Conservation (phyloP, 1,140 invertebrate species). For the Halesus radiatus region DNA sequence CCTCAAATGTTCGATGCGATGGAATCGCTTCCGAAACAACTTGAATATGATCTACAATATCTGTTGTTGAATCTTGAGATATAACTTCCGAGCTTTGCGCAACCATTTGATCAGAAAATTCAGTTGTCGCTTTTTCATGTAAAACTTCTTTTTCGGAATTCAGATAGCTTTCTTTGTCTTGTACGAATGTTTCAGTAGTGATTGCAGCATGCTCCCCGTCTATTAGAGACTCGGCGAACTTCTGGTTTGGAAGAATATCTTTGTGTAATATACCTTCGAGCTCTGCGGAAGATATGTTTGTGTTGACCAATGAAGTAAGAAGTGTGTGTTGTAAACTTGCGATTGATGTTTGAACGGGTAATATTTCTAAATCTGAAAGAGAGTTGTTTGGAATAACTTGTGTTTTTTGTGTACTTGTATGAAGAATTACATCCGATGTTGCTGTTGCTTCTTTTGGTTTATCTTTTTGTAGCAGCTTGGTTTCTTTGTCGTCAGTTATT, state of each 20-base stretch:
- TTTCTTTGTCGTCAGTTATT: constrained; percentile 62
- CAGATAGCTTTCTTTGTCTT: constrained; percentile 55
- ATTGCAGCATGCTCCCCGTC: constrained; percentile 63
- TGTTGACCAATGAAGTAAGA: constrained; percentile 58
- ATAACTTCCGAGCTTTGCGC: constrained; percentile 47
- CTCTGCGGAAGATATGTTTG: constrained; percentile 63
- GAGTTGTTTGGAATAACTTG: constrained; percentile 58
- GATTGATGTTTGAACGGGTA: constrained; percentile 51
- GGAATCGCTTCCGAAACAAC: constrained; percentile 33
- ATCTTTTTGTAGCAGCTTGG: constrained; percentile 60
- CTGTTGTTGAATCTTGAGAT: constrained; percentile 43
- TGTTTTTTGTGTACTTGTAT: constrained; percentile 65
- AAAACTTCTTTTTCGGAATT: neutral
- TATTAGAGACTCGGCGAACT: constrained; percentile 46
- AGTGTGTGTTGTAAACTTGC: constrained; percentile 58
- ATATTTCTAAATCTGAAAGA: constrained; percentile 54
- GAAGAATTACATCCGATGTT: constrained; percentile 63
- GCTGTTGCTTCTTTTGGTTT: constrained; percentile 62
- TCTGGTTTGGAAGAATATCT: constrained; percentile 59
- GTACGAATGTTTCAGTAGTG: constrained; percentile 65
- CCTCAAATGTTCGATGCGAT: constrained; percentile 45
- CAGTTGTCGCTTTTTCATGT: constrained; percentile 60
- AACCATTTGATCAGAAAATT: constrained; percentile 59
- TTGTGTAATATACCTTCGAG: constrained; percentile 68
- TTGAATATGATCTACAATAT: constrained; percentile 35